Evolutionary conservation across 2,113 vertebrate species (phyloP).

Genomic region (Tyrannus savana): DNA sequence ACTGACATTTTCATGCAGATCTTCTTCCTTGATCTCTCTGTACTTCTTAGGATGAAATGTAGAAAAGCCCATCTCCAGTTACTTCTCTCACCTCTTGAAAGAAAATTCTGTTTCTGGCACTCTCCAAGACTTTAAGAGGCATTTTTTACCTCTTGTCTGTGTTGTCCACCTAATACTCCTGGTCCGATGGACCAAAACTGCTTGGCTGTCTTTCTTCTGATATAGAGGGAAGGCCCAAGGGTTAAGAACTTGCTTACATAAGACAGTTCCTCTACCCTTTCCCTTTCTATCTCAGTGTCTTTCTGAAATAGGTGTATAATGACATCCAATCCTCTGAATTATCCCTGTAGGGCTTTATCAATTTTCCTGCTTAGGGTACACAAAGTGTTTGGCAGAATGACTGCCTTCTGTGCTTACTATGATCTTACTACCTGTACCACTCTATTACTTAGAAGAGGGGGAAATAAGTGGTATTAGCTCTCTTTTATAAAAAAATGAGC

Average conservation of each 20-base stretch:
- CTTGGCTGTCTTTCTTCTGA: neutral
- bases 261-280: neutral
- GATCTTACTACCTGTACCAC: neutral
- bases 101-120: neutral
- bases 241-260: neutral
- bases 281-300: neutral
- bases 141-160: neutral
- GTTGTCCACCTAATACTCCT: neutral
- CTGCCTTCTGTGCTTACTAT: neutral
- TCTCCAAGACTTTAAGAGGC: neutral
- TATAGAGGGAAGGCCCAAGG: neutral
- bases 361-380: neutral
- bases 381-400: neutral
- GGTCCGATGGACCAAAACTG: neutral
- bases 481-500: neutral
- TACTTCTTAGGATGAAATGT: neutral
- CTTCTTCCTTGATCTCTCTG: neutral
- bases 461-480: accelerated
- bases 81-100: neutral
- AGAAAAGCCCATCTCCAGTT: neutral
- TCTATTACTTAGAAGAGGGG: neutral
- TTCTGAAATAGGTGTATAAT: neutral
- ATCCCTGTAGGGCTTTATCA: neutral
- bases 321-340: neutral
- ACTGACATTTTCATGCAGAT: neutral